Evolutionary conservation across 2,888 invertebrate species (phyloP).

Genomic region (Caenorhabditis macrosperma): DNA sequence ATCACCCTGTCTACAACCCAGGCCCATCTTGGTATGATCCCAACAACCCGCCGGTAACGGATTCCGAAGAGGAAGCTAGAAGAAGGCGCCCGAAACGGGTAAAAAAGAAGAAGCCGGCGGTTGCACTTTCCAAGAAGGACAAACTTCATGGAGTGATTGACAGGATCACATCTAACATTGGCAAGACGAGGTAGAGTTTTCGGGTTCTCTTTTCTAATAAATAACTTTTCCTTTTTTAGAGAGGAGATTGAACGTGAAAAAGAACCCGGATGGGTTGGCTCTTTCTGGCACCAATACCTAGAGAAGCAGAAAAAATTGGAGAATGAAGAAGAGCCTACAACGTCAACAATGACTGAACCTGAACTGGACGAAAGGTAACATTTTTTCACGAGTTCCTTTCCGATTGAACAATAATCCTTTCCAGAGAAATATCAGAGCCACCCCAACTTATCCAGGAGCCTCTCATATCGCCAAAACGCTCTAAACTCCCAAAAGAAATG

Average conservation of each 20-base stretch:
- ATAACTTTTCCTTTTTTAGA: background rate
- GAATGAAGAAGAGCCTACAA: background rate
- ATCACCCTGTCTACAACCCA: background rate
- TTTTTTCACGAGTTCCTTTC: no score
- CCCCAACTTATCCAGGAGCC: background rate
- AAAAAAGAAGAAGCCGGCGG: background rate
- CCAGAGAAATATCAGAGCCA: slow-evolving; percentile 3
- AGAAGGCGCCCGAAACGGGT: background rate
- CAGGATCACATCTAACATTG: background rate
- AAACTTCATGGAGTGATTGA: background rate
- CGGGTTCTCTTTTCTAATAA: background rate
- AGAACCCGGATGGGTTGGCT: background rate
- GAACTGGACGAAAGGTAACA: no score
- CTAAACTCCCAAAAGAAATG: background rate
- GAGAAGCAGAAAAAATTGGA: background rate
- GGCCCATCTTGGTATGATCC: background rate
- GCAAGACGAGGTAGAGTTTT: background rate
- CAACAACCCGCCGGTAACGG: background rate
- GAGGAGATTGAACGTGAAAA: background rate
- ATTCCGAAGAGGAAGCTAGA: background rate
- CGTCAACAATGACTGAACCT: no score
- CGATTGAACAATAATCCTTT: background rate
- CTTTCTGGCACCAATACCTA: background rate
- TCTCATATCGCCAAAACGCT: background rate
- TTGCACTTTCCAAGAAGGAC: background rate